Base-by-base conservation (phyloP, 2,113 vertebrate genomes). In the Microtus pennsylvanicus region DNA sequence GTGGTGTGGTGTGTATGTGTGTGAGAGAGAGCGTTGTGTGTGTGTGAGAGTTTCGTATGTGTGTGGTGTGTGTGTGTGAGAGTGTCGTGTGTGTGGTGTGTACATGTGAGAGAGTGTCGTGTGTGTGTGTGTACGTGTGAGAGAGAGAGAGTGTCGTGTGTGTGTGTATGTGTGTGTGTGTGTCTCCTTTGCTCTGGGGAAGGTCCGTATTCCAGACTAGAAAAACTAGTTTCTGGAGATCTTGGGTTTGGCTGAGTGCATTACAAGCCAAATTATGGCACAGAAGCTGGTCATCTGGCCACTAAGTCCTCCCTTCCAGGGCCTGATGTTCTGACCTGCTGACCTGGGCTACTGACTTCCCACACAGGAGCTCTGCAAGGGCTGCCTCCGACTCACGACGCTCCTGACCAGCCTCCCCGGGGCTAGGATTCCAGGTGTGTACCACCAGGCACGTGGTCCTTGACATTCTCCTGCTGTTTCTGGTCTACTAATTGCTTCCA, bases 151-250 rank as follows among this genome's bases (percentile, higher is more conserved):
- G 47, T 50, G 9, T 50, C 47, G 47, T 50, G 50, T 50, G 50
- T 50, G 55, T 21, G 17, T 58, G 55, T 58, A 5, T 58, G 72
- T n/a, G 72, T n/a, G 58, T 33, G 58, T 61, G 55, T 61, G 67
- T 38, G 65, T 2, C 19, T 0, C 65, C 77, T 7, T 1, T 58
- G 47, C 4, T 82, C 7, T 12, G 10, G n/a, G 93, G 58, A 55
- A 77, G 22, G 55, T 81, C 55, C 33, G 74, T 9, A 8, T n/a
- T 89, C 50, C 88, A 61, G 61, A 61, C 86, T 22, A 38, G 92
- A 81, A 90, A 89, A 94, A 65, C 50, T 82, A 63, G 81, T 76
- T 96, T 80, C 26, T 45, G 72, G 58, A 94, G 58, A 75, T 92
- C 65, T 92, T 30, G 30, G 21, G 30, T 82, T 33, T 63, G 70